A percentile compares a stretch with the other conserved stretches of the same genome.
Evolutionary conservation across 2,797 vertebrate species (phyloP).

Genomic region (Eulemur rubriventer): DNA sequence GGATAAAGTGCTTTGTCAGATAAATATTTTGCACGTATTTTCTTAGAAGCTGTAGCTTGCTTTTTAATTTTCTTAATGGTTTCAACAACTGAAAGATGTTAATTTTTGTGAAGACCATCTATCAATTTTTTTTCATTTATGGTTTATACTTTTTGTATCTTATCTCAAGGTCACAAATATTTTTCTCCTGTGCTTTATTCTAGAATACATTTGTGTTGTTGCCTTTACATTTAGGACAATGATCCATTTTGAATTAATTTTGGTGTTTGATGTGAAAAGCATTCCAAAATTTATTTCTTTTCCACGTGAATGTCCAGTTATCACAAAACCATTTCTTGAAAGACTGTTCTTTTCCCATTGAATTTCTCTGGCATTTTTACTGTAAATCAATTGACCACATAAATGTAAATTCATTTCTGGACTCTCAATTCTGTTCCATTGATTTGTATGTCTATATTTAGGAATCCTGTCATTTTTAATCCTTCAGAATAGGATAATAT

Average conservation of each 20-base stretch:
- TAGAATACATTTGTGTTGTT: background rate
- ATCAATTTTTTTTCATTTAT: background rate
- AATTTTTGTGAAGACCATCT: background rate
- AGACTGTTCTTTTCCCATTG: slow-evolving; percentile 7
- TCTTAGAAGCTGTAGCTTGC: background rate
- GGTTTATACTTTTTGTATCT: background rate
- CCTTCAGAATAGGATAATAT: background rate
- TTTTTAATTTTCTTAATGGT: slow-evolving; percentile 42
- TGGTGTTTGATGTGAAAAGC: background rate
- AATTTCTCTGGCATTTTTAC: slow-evolving; percentile 49
- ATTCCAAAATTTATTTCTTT: slow-evolving; percentile 8
- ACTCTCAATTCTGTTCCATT: slow-evolving; percentile 29
- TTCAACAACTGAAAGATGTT: slow-evolving; percentile 9
- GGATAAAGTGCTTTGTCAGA: slow-evolving; percentile 23
- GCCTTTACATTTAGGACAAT: background rate
- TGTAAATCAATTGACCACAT: slow-evolving; percentile 30
- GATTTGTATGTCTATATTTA: slow-evolving; percentile 14
- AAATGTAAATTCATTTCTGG: slow-evolving; percentile 14
- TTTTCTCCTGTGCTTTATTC: background rate
- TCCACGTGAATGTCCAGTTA: background rate
- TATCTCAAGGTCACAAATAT: background rate
- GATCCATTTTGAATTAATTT: slow-evolving; percentile 31
- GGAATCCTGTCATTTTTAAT: slow-evolving; percentile 50
- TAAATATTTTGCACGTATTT: background rate
- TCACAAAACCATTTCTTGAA: background rate